Evolutionary conservation across 2,888 invertebrate genomes (phyloP).

Genomic region (Chalcosyrphus nemorum): DNA sequence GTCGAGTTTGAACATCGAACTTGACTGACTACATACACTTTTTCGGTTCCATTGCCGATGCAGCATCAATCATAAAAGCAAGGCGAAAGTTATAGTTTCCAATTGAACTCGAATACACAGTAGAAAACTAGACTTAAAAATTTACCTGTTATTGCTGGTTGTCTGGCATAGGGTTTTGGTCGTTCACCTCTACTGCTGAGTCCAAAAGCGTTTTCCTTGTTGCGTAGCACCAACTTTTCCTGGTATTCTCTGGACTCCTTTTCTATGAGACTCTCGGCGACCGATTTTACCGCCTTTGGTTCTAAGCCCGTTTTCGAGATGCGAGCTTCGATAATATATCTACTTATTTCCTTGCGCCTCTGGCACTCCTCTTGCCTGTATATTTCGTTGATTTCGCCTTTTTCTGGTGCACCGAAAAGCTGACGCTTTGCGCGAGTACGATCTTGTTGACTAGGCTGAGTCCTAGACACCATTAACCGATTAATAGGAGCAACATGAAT

Average conservation of each 20-base stretch:
- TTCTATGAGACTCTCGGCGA: constrained; percentile 41
- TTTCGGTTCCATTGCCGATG: too few relatives aligned
- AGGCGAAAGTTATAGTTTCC: too few relatives aligned
- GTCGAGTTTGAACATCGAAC: too few relatives aligned
- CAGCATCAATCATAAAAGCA: too few relatives aligned
- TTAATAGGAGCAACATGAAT: not conserved
- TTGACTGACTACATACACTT: too few relatives aligned
- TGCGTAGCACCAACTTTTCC: constrained; percentile 19
- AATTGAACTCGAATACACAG: too few relatives aligned
- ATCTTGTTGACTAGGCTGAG: too few relatives aligned
- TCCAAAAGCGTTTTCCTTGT: constrained; percentile 10
- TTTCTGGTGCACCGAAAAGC: constrained; percentile 37
- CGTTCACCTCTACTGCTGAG: constrained; percentile 25
- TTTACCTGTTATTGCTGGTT: constrained; percentile 44
- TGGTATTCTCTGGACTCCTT: constrained; percentile 38
- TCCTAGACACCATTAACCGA: too few relatives aligned
- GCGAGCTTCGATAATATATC: not conserved
- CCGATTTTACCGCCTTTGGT: constrained; percentile 32
- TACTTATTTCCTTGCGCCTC: not conserved
- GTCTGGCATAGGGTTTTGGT: constrained; percentile 47
- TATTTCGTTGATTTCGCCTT: constrained; percentile 31
- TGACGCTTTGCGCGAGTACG: constrained; percentile 20
- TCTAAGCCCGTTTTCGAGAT: not conserved
- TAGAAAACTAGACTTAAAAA: too few relatives aligned
- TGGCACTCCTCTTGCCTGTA: constrained; percentile 1